A percentile compares a stretch with the other conserved stretches of the same genome.
Evolutionary conservation across 2,113 vertebrate genomes (phyloP).

Genomic region (Eonycteris spelaea): DNA sequence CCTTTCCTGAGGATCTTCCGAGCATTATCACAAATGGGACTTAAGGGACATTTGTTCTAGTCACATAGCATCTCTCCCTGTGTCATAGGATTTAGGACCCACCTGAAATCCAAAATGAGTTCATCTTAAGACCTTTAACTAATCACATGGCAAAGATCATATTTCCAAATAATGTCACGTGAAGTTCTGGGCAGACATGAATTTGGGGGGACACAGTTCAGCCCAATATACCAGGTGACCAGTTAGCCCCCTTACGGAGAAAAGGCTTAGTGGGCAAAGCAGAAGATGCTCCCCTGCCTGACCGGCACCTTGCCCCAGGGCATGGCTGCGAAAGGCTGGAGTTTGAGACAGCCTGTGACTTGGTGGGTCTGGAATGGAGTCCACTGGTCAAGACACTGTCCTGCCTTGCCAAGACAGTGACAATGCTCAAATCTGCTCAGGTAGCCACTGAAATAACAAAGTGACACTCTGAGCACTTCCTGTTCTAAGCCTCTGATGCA

Average conservation of each 20-base stretch:
- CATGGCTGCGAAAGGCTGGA: background rate
- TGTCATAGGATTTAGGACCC: background rate
- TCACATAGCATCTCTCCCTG: background rate
- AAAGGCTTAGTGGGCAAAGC: background rate
- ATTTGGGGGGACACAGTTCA: background rate
- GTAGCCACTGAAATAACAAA: background rate
- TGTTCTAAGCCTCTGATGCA: fast-evolving
- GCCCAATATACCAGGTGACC: background rate
- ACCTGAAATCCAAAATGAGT: background rate
- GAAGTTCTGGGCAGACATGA: background rate
- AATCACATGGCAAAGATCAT: background rate
- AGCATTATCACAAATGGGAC: background rate
- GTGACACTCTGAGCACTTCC: fast-evolving
- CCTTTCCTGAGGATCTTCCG: fast-evolving
- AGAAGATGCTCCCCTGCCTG: background rate
- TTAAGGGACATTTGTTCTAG: background rate
- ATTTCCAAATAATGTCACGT: background rate
- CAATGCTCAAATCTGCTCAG: fast-evolving
- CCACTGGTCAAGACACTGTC: background rate
- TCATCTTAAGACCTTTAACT: background rate
- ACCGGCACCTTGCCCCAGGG: background rate
- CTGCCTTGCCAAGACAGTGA: background rate
- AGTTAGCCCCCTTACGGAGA: background rate
- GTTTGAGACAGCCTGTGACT: background rate
- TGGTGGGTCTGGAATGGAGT: background rate